Base-by-base conservation (phyloP, 2,797 vertebrate genomes). In the Lutjanus campechanus region DNA sequence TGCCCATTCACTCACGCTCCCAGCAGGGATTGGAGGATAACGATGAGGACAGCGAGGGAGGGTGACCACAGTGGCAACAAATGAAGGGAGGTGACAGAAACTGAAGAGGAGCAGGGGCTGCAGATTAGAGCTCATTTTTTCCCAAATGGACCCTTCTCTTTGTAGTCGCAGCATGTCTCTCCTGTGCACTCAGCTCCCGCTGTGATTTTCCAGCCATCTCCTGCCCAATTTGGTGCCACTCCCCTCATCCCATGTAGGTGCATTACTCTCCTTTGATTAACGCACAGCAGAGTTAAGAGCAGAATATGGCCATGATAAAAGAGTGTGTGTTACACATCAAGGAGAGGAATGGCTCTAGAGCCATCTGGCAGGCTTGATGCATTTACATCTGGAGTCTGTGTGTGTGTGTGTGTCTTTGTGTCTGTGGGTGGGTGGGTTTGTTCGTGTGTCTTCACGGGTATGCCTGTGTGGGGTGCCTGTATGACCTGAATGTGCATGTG, bases 201-300 rank as follows among this genome's bases (percentile, higher is more conserved):
- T 77, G 73, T 79, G 61, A 82, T 86, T 87, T 71, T 62, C 54
- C 44, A 63, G 68, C 78, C 69, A 59, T 77, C 56, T 67, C 47
- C 50, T 53, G 54, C 44, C 54, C 69, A 44, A 71, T 87, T 88
- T 75, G 76, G 40, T 44, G 61, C 17, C 66, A 40, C 59, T 80
- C 41, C 69, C 65, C 20, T 69, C 22, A 0, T 63, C 71, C 43
- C 49, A 44, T 49, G 4, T 49, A 47, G 44, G 41, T 49, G 59
- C 71, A 73, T 65, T 63, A 66, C 51, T 56, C 17, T 77, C 60
- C 69, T 91, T 91, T 91, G 85, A 91, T 89, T 59, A 85, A 70
- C 11, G 0, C 29, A 19, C 36, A 75, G 50, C 1, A 1, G 20
- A 76, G 72, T 56, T 65, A 65, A 80, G 69, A 82, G 55, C 74